These are phyloP conservation scores for Sternotherus odoratus DNA, from an alignment of 2,797 vertebrate species.

Conservation along the genomic window DNA sequence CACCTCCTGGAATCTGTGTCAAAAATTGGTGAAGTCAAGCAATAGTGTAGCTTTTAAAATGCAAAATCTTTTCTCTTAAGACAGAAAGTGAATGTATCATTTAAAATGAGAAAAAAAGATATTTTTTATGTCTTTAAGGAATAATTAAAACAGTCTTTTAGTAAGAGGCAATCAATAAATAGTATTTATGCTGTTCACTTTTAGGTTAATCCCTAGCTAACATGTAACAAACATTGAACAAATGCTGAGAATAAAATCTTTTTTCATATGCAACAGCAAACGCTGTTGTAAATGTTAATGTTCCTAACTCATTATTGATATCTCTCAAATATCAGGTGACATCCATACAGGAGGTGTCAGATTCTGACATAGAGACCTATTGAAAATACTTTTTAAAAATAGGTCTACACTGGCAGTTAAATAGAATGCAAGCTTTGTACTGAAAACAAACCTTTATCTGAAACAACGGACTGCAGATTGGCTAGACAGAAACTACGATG, in stretches of 20 bases:
- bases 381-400: too few species aligned
- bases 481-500: too few species aligned
- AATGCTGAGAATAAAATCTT: not conserved
- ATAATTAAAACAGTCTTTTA: not conserved
- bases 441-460: too few species aligned
- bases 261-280: not conserved
- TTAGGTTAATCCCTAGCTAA: not conserved
- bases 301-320: not conserved
- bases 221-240: not conserved
- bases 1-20: not conserved
- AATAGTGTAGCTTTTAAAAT: not conserved
- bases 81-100: not conserved
- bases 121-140: not conserved
- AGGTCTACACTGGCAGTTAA: too few species aligned
- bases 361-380: too few species aligned
- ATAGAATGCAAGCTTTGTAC: too few species aligned
- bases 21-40: not conserved
- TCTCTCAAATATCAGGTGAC: not conserved
- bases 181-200: not conserved
- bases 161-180: not conserved
- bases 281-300: not conserved
- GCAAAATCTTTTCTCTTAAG: not conserved
- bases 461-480: too few species aligned
- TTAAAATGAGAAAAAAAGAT: not conserved
- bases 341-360: not conserved